A percentile compares a stretch with the other conserved stretches of the same genome.
Conservation (phyloP, 23 tunicate genomes). For the Styela plicata region DNA sequence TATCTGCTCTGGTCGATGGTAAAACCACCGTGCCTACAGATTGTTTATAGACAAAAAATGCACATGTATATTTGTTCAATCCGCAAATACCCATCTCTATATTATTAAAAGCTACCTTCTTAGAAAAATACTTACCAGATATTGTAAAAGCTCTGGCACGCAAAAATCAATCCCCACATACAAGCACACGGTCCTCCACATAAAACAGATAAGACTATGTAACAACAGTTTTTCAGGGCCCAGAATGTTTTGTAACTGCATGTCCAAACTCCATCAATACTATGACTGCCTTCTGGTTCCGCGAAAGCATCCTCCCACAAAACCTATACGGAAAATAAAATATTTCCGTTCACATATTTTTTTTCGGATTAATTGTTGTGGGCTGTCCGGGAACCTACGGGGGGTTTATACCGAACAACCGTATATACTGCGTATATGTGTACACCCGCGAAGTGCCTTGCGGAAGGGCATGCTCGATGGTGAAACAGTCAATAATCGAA, state of each 20-base stretch:
- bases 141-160: constrained; percentile 52
- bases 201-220: constrained; percentile 46
- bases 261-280: constrained; percentile 54
- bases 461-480: too few relatives aligned
- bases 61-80: not conserved
- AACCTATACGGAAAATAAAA: constrained; percentile 37
- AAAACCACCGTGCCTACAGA: too few relatives aligned
- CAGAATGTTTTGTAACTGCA: constrained; percentile 57
- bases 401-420: not conserved
- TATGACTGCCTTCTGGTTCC: constrained; percentile 76
- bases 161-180: constrained; percentile 62
- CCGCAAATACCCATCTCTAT: too few relatives aligned
- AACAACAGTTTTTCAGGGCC: constrained; percentile 57
- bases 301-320: constrained; percentile 71
- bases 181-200: constrained; percentile 78
- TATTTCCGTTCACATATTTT: not conserved
- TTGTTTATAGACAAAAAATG: too few relatives aligned
- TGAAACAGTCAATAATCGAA: too few relatives aligned
- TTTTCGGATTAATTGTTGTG: not conserved
- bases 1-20: too few relatives aligned
- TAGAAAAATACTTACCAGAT: constrained; percentile 48
- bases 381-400: not conserved
- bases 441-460: too few relatives aligned
- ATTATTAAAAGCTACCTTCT: not conserved
- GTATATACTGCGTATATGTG: too few relatives aligned